phyloP scores from a whole-genome alignment of 1,140 invertebrate species.

The Drosophila auraria region DNA sequence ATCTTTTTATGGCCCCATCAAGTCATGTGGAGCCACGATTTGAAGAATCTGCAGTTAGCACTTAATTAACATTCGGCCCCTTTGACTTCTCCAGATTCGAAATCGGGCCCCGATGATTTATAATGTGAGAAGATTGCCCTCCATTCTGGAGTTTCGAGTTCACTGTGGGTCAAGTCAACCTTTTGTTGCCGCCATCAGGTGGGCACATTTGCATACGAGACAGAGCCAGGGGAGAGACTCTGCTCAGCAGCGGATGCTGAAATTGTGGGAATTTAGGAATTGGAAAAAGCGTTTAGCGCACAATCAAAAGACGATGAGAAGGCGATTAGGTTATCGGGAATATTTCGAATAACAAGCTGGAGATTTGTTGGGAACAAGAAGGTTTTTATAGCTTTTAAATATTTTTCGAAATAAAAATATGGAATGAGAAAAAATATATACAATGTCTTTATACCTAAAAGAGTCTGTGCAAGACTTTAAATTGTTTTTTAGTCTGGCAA shows the following conservation, averaged over 20 bases:
- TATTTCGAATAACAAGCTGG: not conserved
- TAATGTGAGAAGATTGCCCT: slow-evolving; percentile 41
- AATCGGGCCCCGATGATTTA: slow-evolving; percentile 40
- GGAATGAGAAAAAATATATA: too few species aligned
- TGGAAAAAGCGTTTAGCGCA: slow-evolving; percentile 29
- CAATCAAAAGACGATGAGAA: slow-evolving; percentile 6
- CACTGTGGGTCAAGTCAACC: slow-evolving; percentile 49
- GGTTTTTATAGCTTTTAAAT: not conserved
- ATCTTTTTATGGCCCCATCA: slow-evolving; percentile 60
- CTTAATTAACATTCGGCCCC: slow-evolving; percentile 59
- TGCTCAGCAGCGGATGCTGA: slow-evolving; percentile 26
- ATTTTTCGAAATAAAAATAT: not conserved
- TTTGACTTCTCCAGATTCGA: slow-evolving; percentile 45
- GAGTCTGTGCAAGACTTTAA: not conserved
- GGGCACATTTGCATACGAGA: slow-evolving; percentile 47
- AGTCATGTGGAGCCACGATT: slow-evolving; percentile 62
- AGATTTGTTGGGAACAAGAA: not conserved
- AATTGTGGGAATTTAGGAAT: slow-evolving; percentile 50
- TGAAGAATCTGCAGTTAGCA: slow-evolving; percentile 60
- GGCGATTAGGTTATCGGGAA: slow-evolving; percentile 14
- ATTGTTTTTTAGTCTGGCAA: not conserved
- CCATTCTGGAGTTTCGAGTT: slow-evolving; percentile 39
- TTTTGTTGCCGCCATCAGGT: slow-evolving; percentile 26
- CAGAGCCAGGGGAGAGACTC: not conserved
- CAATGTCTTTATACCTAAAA: too few species aligned